phyloP scores from a whole-genome alignment of 2,113 vertebrate genomes.

The Lophura nycthemera region DNA sequence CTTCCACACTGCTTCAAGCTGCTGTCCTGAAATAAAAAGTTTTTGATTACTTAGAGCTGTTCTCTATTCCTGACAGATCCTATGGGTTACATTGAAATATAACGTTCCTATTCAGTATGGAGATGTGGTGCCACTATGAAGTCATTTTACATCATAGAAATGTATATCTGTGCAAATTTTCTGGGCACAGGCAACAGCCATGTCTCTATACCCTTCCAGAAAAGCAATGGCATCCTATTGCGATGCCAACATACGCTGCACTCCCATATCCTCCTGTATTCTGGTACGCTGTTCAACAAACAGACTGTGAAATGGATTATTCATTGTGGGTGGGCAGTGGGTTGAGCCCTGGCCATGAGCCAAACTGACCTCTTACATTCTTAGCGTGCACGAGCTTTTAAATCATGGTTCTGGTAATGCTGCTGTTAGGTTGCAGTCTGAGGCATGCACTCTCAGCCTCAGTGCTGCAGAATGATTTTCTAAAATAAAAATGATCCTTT shows the following conservation, averaged over 20 bases:
- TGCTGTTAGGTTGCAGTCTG: not conserved
- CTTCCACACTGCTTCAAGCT: not conserved
- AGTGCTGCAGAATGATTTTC: not conserved
- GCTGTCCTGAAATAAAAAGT: not conserved
- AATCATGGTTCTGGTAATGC: slow-evolving; percentile 30
- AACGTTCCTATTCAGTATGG: not conserved
- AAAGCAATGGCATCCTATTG: slow-evolving; percentile 29
- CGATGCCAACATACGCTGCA: not conserved
- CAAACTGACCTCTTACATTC: slow-evolving; percentile 63
- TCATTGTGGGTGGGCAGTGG: slow-evolving; percentile 42
- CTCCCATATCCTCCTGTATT: slow-evolving; percentile 1
- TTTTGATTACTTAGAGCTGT: not conserved
- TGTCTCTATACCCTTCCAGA: not conserved
- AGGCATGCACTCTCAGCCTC: not conserved
- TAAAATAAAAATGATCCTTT: not conserved
- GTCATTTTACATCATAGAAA: not conserved
- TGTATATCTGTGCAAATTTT: not conserved
- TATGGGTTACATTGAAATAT: not conserved
- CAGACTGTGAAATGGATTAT: not conserved
- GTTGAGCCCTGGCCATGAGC: slow-evolving; percentile 22
- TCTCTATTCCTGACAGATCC: not conserved
- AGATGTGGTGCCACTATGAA: not conserved
- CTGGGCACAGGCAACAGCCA: slow-evolving; percentile 9
- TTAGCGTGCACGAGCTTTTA: slow-evolving; percentile 19
- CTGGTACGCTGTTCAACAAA: not conserved